phyloP scores from a whole-genome alignment of 2,113 vertebrate genomes.

The Spea bombifrons region DNA sequence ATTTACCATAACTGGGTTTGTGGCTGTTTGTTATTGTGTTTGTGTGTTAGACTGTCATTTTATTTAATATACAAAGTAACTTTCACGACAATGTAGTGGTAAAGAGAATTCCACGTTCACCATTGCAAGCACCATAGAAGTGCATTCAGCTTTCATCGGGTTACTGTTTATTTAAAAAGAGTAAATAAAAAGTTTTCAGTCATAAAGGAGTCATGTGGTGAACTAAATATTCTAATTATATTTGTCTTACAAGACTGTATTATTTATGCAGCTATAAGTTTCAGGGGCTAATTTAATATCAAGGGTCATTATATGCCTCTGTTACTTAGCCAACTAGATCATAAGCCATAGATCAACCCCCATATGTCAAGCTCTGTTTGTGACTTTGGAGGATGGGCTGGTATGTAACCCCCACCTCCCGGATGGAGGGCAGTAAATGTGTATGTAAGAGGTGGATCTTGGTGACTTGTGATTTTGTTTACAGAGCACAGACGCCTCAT shows the following conservation, averaged over 20 bases:
- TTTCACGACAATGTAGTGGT: neutral
- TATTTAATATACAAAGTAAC: neutral
- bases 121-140: neutral
- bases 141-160: neutral
- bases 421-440: slow-evolving; percentile 53
- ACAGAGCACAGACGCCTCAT: slow-evolving; percentile 41
- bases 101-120: neutral
- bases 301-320: slow-evolving; percentile 18
- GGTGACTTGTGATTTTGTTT: slow-evolving; percentile 44
- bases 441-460: slow-evolving; percentile 40
- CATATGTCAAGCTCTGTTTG: slow-evolving; percentile 50
- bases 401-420: slow-evolving; percentile 54
- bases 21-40: neutral
- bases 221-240: too few relatives aligned
- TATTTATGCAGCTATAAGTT: neutral
- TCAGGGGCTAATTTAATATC: neutral
- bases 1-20: neutral
- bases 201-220: too few relatives aligned
- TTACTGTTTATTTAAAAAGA: neutral
- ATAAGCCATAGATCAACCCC: slow-evolving; percentile 50
- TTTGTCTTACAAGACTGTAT: too few relatives aligned
- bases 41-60: neutral
- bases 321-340: slow-evolving; percentile 31
- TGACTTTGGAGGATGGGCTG: slow-evolving; percentile 48
- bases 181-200: neutral